Evolutionary conservation across 1,140 invertebrate genomes (phyloP).

Genomic region (Orius insidiosus): DNA sequence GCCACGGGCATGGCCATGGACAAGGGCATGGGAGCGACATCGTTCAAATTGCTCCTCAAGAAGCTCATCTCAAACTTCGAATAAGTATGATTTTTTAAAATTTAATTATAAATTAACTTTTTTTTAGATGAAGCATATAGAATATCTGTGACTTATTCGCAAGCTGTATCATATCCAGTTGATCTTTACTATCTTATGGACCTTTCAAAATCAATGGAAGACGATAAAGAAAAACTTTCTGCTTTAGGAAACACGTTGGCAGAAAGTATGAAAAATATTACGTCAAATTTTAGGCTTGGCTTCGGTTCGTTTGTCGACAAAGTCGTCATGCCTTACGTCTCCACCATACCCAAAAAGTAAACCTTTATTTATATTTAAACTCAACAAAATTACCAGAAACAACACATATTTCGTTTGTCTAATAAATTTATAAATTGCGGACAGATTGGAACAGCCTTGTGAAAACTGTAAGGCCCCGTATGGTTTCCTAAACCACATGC

Average conservation of each 20-base stretch:
- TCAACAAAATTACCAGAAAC: not conserved
- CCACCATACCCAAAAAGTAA: slow-evolving; percentile 56
- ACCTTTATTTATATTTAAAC: slow-evolving; percentile 18
- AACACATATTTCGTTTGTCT: not conserved
- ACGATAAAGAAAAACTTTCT: slow-evolving; percentile 79
- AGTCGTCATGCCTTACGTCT: slow-evolving; percentile 93
- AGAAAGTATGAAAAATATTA: slow-evolving; percentile 68
- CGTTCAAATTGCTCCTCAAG: slow-evolving; percentile 70
- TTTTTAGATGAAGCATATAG: slow-evolving; percentile 51
- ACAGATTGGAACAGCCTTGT: slow-evolving; percentile 20
- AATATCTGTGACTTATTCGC: slow-evolving; percentile 55
- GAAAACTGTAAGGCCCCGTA: slow-evolving; percentile 28
- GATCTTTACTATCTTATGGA: slow-evolving; percentile 96
- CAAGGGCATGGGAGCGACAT: slow-evolving; percentile 33
- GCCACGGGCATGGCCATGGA: slow-evolving; percentile 1
- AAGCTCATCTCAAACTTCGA: slow-evolving; percentile 55
- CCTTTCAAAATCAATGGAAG: slow-evolving; percentile 84
- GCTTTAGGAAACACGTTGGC: slow-evolving; percentile 62
- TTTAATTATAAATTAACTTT: not conserved
- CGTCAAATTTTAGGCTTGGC: slow-evolving; percentile 84
- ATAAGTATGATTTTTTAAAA: slow-evolving; percentile 45
- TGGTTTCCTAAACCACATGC: slow-evolving; percentile 30
- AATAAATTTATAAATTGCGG: not conserved
- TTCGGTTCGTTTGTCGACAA: slow-evolving; percentile 99
- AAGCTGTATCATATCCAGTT: slow-evolving; percentile 86